These are phyloP conservation scores for Rhingia campestris DNA, from an alignment of 2,888 invertebrate genomes.

Conservation along the genomic window DNA sequence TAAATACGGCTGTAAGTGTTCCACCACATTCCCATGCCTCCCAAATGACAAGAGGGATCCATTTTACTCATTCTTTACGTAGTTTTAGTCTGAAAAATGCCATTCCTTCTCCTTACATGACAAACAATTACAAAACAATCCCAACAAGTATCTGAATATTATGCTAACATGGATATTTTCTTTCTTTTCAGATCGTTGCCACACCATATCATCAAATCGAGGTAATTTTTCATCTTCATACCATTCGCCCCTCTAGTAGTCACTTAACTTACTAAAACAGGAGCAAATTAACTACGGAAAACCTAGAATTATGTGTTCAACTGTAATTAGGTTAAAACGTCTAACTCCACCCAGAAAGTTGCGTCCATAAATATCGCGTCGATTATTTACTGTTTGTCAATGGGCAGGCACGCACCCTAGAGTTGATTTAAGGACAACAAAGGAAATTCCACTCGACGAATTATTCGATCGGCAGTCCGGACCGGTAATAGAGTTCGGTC, in stretches of 20 bases:
- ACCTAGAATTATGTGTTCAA: neutral
- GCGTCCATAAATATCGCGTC: constrained; percentile 4
- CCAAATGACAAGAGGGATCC: too few relatives aligned
- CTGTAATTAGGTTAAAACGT: constrained; percentile 31
- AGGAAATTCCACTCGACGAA: constrained; percentile 14
- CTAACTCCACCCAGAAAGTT: constrained; percentile 14
- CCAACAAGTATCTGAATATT: neutral
- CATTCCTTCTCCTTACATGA: neutral
- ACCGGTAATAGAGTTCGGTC: neutral
- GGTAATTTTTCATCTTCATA: constrained; percentile 7
- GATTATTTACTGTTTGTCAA: constrained; percentile 23
- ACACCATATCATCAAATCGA: neutral
- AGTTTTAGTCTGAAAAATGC: neutral
- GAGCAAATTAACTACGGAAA: neutral
- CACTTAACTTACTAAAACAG: neutral
- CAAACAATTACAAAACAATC: neutral
- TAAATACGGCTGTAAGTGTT: too few relatives aligned
- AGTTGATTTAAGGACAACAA: constrained; percentile 20
- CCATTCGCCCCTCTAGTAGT: neutral
- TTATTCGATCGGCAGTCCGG: neutral
- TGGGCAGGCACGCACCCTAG: constrained; percentile 15
- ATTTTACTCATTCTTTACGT: too few relatives aligned
- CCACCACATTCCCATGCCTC: too few relatives aligned
- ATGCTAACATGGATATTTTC: neutral
- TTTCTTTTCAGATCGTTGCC: constrained; percentile 2